phyloP scores from a whole-genome alignment of 1,140 invertebrate genomes.

The Lepeophtheirus salmonis region DNA sequence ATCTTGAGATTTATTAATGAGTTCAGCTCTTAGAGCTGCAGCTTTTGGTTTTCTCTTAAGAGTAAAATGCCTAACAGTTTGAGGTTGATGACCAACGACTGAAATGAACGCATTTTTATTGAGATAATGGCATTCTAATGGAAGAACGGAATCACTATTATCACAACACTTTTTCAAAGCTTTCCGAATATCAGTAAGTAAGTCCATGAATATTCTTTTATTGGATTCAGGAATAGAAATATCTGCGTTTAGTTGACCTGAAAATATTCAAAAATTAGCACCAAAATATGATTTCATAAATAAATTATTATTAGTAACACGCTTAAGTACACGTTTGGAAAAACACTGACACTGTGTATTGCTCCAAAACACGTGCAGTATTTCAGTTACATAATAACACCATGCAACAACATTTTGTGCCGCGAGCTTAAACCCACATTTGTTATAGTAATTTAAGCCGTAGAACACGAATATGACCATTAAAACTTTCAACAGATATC shows the following conservation, averaged over 20 bases:
- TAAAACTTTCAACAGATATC: too few species aligned
- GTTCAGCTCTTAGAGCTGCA: slow-evolving; percentile 62
- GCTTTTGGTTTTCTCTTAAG: slow-evolving; percentile 89
- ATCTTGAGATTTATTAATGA: slow-evolving; percentile 75
- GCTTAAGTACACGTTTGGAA: too few species aligned
- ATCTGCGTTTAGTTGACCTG: slow-evolving; percentile 10
- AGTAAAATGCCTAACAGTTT: slow-evolving; percentile 64
- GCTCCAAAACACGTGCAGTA: too few species aligned
- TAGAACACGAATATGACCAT: too few species aligned
- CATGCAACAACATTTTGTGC: too few species aligned
- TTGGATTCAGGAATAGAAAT: slow-evolving; percentile 5
- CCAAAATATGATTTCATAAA: too few species aligned
- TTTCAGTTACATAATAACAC: too few species aligned
- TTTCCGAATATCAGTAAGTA: slow-evolving; percentile 28
- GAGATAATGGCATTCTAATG: slow-evolving; percentile 85
- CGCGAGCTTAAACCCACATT: too few species aligned
- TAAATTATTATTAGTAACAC: too few species aligned
- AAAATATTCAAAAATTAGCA: too few species aligned
- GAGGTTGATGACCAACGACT: slow-evolving; percentile 43
- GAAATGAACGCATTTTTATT: slow-evolving; percentile 78
- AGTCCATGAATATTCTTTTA: slow-evolving; percentile 8
- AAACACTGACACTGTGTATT: too few species aligned
- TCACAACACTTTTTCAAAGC: slow-evolving; percentile 28
- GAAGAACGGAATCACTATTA: slow-evolving; percentile 69
- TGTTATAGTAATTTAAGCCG: too few species aligned